Evolutionary conservation across 2,888 invertebrate genomes (phyloP).

Genomic region (Electrophaes corylata): DNA sequence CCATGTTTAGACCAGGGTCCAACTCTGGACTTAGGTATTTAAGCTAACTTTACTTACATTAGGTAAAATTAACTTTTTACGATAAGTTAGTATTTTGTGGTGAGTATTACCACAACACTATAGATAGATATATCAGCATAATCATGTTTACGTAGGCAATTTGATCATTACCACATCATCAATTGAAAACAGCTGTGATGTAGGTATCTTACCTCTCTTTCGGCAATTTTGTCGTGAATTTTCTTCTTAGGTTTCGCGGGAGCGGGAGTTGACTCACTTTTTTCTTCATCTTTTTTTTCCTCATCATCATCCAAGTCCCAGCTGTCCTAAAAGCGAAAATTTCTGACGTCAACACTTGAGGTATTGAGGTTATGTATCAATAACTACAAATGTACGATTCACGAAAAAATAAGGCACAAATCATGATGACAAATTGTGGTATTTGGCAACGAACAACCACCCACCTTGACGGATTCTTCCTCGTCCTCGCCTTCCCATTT

Average conservation of each 20-base stretch:
- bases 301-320: constrained; percentile 96
- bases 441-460: constrained; percentile 60
- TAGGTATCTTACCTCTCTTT: constrained; percentile 88
- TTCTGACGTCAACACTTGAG: constrained; percentile 72
- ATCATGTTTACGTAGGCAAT: constrained; percentile 1
- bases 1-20: too few species aligned
- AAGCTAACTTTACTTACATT: too few species aligned
- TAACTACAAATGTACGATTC: constrained; percentile 39
- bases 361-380: constrained; percentile 68
- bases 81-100: too few species aligned
- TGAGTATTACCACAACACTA: neutral
- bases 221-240: constrained; percentile 92
- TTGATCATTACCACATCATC: neutral
- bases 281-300: constrained; percentile 90
- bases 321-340: constrained; percentile 88
- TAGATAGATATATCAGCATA: neutral
- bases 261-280: constrained; percentile 84
- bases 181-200: constrained; percentile 23
- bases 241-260: constrained; percentile 89
- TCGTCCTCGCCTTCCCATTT: constrained; percentile 96
- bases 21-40: too few species aligned
- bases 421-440: constrained; percentile 38
- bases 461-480: constrained; percentile 93
- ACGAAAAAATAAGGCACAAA: constrained; percentile 26
- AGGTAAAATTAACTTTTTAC: too few species aligned